These are phyloP conservation scores for Micrasema longulum DNA, from an alignment of 1,140 invertebrate species.

Conservation along the genomic window DNA sequence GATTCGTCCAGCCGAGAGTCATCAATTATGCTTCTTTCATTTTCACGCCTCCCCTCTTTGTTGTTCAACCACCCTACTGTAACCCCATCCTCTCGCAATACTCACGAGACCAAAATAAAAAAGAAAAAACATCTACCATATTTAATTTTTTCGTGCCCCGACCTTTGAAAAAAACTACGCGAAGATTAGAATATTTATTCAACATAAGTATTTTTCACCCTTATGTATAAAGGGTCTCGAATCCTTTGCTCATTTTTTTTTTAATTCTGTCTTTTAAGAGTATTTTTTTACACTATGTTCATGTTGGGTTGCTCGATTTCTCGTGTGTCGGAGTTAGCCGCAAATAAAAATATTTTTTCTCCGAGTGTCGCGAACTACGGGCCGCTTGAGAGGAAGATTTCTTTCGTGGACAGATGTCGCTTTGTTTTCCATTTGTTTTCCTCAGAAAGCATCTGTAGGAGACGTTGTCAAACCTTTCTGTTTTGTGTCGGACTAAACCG, in stretches of 20 bases:
- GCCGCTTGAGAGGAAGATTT: slow-evolving; percentile 39
- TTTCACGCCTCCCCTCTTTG: slow-evolving; percentile 42
- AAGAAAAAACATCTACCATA: slow-evolving; percentile 47
- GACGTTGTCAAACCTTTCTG: slow-evolving; percentile 34
- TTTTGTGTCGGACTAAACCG: too few species aligned
- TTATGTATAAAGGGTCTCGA: too few species aligned
- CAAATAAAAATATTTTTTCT: slow-evolving; percentile 46
- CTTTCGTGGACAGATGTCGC: slow-evolving; percentile 10
- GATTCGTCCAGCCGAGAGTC: slow-evolving; percentile 35
- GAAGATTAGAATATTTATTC: too few species aligned
- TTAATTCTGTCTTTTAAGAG: too few species aligned
- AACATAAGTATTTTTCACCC: too few species aligned
- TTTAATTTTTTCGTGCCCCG: slow-evolving; percentile 44
- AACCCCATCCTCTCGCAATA: not conserved
- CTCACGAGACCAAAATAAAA: not conserved
- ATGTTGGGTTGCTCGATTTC: too few species aligned
- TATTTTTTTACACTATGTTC: too few species aligned
- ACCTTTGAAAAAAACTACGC: not conserved
- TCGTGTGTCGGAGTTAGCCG: not conserved
- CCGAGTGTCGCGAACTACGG: slow-evolving; percentile 45
- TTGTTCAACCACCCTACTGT: slow-evolving; percentile 15
- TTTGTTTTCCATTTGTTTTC: slow-evolving; percentile 49
- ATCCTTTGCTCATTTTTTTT: not conserved
- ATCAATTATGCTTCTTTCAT: slow-evolving; percentile 53
- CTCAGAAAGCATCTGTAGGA: slow-evolving; percentile 8